Evolutionary conservation across 2,113 vertebrate species (phyloP).

Genomic region (Dasyurus viverrinus): DNA sequence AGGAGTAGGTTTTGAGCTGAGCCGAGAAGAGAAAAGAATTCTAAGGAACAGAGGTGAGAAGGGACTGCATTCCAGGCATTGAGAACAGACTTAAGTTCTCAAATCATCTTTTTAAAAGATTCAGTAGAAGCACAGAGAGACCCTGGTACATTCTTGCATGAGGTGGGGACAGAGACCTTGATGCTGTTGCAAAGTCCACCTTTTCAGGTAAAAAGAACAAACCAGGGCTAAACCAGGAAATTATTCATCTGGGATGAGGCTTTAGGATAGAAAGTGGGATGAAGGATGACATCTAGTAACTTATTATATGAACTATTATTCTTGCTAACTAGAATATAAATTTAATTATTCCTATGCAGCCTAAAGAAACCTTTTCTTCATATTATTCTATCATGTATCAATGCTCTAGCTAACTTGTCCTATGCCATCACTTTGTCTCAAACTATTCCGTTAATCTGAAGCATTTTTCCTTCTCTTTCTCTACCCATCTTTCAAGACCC

Average conservation of each 20-base stretch:
- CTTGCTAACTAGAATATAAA: not conserved
- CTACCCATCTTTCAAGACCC: not conserved
- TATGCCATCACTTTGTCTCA: not conserved
- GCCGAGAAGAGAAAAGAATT: not conserved
- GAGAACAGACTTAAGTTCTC: not conserved
- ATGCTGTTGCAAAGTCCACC: not conserved
- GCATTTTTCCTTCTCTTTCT: not conserved
- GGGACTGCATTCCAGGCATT: not conserved
- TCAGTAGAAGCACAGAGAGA: not conserved
- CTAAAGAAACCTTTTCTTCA: not conserved
- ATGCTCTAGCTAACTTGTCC: not conserved
- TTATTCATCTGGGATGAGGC: not conserved
- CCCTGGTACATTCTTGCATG: not conserved
- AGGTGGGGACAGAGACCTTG: not conserved
- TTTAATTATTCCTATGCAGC: not conserved
- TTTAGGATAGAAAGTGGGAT: not conserved
- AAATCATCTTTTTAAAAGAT: not conserved
- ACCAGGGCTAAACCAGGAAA: not conserved
- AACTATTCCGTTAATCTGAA: not conserved
- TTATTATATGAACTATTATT: not conserved
- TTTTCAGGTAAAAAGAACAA: not conserved
- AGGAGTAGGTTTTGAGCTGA: not conserved
- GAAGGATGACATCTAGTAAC: not conserved
- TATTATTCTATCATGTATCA: not conserved
- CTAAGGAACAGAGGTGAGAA: not conserved